Conservation (phyloP, 2,113 vertebrate genomes). For the Platycercus adscitus region DNA sequence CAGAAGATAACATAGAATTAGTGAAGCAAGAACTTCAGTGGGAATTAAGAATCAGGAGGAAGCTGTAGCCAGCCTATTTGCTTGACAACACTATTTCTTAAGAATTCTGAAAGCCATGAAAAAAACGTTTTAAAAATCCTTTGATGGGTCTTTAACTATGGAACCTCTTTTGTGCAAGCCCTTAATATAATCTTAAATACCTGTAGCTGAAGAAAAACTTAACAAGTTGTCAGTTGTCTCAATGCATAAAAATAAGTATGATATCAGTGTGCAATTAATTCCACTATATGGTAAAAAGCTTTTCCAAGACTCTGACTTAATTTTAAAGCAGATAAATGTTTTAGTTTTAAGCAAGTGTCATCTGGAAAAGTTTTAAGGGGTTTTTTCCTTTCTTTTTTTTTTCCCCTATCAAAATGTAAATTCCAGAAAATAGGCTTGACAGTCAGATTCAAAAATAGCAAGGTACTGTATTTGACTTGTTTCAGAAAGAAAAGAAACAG, state of each 20-base stretch:
- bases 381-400: background rate
- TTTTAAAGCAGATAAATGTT: constrained; percentile 14
- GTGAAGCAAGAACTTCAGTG: background rate
- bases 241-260: background rate
- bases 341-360: background rate
- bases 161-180: background rate
- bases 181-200: background rate
- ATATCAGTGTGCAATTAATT: constrained; percentile 9
- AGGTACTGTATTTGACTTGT: constrained; percentile 47
- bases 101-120: background rate
- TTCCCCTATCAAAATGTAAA: background rate
- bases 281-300: background rate
- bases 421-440: constrained; percentile 30
- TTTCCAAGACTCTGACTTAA: background rate
- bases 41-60: background rate
- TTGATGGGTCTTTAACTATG: background rate
- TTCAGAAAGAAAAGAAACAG: constrained; percentile 35
- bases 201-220: background rate
- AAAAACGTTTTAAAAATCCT: background rate
- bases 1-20: background rate
- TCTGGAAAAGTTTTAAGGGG: background rate
- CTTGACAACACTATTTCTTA: background rate
- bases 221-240: constrained; percentile 16
- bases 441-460: constrained; percentile 44
- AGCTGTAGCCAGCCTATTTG: background rate